These are phyloP conservation scores for Agriopis leucophaearia DNA, from an alignment of 2,888 invertebrate genomes.

Conservation along the genomic window DNA sequence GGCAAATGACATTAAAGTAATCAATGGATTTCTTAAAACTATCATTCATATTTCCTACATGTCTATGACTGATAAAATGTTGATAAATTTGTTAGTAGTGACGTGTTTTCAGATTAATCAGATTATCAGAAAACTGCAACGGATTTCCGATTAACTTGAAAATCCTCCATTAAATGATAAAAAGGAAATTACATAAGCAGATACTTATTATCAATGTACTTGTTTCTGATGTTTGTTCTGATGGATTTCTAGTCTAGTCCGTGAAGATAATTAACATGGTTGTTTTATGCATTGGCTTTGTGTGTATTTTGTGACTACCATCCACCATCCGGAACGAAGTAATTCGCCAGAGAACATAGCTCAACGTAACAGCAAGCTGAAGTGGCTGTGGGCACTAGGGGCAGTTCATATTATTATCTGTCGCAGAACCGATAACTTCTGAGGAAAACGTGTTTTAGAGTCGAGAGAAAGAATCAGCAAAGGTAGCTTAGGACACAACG, in stretches of 20 bases:
- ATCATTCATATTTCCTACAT: constrained; percentile 19
- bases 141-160: not conserved
- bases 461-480: too few relatives aligned
- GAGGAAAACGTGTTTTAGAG: too few relatives aligned
- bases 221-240: too few relatives aligned
- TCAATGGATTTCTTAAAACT: constrained; percentile 8
- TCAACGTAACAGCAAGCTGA: too few relatives aligned
- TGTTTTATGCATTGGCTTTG: too few relatives aligned
- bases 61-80: constrained; percentile 3
- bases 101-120: not conserved
- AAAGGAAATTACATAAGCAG: not conserved
- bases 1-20: not conserved
- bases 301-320: too few relatives aligned
- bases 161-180: not conserved
- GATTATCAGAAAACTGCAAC: constrained; percentile 8
- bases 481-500: too few relatives aligned
- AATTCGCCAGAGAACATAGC: too few relatives aligned
- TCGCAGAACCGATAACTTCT: too few relatives aligned
- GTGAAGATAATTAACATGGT: not conserved
- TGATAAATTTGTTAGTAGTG: not conserved
- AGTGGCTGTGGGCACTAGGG: too few relatives aligned
- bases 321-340: too few relatives aligned
- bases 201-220: not conserved
- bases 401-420: too few relatives aligned
- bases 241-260: not conserved